phyloP scores from a whole-genome alignment of 2,888 invertebrate genomes.

The Leptopterna dolabrata region DNA sequence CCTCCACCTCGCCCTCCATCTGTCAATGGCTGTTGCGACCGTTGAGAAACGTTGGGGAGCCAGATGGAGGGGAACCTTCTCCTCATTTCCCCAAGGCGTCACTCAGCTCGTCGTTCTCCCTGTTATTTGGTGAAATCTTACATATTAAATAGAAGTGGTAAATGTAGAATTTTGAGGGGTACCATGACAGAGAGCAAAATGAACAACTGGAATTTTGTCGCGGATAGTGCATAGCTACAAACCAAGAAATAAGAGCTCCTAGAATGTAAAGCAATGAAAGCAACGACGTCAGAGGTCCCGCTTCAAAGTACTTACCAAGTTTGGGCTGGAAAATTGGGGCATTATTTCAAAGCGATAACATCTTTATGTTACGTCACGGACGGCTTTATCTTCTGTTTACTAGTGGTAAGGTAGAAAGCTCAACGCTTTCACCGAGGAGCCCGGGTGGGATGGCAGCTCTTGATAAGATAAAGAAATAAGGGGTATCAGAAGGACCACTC shows the following conservation, averaged over 20 bases:
- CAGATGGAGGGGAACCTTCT: too few relatives aligned
- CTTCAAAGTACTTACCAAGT: not conserved
- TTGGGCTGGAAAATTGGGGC: not conserved
- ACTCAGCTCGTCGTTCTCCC: too few relatives aligned
- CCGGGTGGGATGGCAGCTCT: not conserved
- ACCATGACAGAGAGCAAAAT: too few relatives aligned
- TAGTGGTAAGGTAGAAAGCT: not conserved
- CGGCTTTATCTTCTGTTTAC: constrained; percentile 12
- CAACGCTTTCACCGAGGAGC: not conserved
- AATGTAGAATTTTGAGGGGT: too few relatives aligned
- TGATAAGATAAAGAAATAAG: constrained; percentile 37
- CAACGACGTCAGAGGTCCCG: not conserved
- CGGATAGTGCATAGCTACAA: too few relatives aligned
- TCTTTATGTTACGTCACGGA: constrained; percentile 19
- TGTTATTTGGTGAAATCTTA: too few relatives aligned
- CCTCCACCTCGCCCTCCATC: too few relatives aligned
- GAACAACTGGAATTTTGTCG: too few relatives aligned
- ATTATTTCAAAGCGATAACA: constrained; percentile 24
- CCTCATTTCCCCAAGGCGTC: too few relatives aligned
- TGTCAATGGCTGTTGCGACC: too few relatives aligned
- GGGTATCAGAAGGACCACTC: not conserved
- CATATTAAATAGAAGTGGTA: too few relatives aligned
- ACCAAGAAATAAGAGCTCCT: not conserved
- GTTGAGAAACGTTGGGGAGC: too few relatives aligned
- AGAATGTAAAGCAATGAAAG: not conserved